These are phyloP conservation scores for Ochotona princeps DNA, from an alignment of 2,113 vertebrate genomes.

Conservation along the genomic window DNA sequence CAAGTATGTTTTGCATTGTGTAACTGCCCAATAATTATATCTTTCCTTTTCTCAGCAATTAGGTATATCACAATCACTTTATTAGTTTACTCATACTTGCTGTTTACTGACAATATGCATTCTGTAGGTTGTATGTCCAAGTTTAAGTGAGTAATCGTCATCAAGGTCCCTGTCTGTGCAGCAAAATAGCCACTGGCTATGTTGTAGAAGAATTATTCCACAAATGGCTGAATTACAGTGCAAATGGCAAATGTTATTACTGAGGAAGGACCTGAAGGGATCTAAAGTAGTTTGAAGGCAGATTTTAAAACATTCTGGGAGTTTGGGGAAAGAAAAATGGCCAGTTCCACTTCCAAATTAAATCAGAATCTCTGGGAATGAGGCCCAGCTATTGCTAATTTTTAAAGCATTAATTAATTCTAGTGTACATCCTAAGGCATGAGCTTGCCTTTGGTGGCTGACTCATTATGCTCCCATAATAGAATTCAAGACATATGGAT, in stretches of 20 bases:
- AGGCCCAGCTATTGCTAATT: background rate
- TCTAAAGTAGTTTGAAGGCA: background rate
- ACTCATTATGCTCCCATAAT: background rate
- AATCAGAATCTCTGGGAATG: background rate
- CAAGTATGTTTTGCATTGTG: background rate
- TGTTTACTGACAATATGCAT: background rate
- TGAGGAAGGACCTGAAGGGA: background rate
- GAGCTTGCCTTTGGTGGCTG: background rate
- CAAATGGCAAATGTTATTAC: background rate
- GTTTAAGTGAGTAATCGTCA: background rate
- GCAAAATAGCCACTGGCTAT: background rate
- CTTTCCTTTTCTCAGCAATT: background rate
- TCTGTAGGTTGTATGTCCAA: background rate
- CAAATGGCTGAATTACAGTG: background rate
- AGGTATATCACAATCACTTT: background rate
- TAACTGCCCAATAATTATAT: background rate
- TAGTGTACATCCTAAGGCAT: background rate
- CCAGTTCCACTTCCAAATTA: background rate
- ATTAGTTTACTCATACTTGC: background rate
- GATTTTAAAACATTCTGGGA: background rate
- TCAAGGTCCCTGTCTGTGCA: too few relatives aligned
- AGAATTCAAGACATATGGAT: background rate
- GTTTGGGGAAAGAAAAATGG: background rate
- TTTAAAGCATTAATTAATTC: background rate
- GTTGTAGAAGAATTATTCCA: background rate